These are phyloP conservation scores for Sarcophaga bullata DNA, from an alignment of 1,140 invertebrate species.

Conservation along the genomic window DNA sequence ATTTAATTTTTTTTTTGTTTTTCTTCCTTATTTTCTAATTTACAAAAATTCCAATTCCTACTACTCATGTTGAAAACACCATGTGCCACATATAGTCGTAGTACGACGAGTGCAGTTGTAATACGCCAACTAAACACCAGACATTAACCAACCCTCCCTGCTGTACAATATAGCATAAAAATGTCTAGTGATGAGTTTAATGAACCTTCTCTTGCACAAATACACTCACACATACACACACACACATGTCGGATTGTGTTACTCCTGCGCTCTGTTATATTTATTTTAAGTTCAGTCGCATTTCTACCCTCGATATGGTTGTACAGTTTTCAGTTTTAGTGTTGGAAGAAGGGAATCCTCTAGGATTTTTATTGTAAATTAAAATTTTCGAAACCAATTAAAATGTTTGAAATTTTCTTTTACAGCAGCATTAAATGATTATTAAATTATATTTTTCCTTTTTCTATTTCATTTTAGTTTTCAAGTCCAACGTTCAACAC, in stretches of 20 bases:
- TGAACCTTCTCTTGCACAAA: conserved; percentile 16
- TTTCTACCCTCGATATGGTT: background rate
- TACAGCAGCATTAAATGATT: conserved; percentile 26
- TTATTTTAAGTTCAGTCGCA: conserved; percentile 6
- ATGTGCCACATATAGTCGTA: background rate
- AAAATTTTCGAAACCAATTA: no score
- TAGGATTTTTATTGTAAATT: conserved; percentile 16
- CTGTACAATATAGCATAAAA: background rate
- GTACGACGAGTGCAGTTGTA: background rate
- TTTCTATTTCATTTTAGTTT: conserved; percentile 56
- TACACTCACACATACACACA: background rate
- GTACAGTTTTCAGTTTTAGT: conserved; percentile 34
- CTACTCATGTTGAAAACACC: conserved; percentile 4
- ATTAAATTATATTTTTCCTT: conserved; percentile 45
- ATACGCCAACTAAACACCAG: conserved; percentile 36
- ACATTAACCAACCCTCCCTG: conserved; percentile 27
- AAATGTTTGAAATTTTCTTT: conserved; percentile 11
- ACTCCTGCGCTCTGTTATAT: background rate
- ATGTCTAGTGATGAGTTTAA: conserved; percentile 29
- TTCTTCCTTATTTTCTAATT: conserved; percentile 19
- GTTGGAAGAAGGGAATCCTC: conserved; percentile 29
- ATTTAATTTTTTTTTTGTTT: no score
- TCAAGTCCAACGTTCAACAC: conserved; percentile 64
- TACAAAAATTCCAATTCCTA: conserved; percentile 37
- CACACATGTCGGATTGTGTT: conserved; percentile 1